phyloP scores from a whole-genome alignment of 2,797 vertebrate genomes.

The Picus viridis region DNA sequence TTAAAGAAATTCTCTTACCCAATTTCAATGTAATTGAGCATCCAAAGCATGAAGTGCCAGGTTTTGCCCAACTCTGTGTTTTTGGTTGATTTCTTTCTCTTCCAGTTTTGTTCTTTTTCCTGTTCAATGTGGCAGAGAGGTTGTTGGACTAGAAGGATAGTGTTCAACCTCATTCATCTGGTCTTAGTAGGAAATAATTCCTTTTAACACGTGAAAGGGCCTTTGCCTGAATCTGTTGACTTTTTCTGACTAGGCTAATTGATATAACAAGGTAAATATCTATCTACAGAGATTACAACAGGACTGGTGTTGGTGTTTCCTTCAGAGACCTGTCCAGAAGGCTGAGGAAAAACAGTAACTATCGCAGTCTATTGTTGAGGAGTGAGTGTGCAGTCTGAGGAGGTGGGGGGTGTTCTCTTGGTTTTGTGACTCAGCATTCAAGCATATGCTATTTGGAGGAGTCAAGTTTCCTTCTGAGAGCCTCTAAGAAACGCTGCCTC shows the following conservation, averaged over 20 bases:
- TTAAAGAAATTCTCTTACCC: not conserved
- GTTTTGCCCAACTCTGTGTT: not conserved
- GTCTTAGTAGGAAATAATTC: not conserved
- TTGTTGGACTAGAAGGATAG: not conserved
- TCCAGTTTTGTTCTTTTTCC: not conserved
- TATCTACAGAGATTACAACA: not conserved
- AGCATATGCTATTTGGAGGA: not conserved
- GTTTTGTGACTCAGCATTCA: not conserved
- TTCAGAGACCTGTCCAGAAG: not conserved
- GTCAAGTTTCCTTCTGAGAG: not conserved
- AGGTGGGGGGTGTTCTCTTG: not conserved
- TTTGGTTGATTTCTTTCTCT: not conserved
- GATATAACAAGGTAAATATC: not conserved
- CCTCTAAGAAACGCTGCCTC: not conserved
- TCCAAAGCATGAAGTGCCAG: not conserved
- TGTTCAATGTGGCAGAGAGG: rapidly evolving
- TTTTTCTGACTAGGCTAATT: not conserved
- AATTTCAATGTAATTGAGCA: not conserved
- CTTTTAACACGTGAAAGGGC: not conserved
- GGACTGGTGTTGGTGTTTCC: not conserved
- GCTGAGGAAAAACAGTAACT: not conserved
- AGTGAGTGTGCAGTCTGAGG: not conserved
- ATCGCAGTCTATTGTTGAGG: not conserved
- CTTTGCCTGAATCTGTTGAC: not conserved
- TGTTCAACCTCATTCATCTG: not conserved